A percentile compares a stretch with the other conserved stretches of the same genome.
phyloP scores from a whole-genome alignment of 2,888 invertebrate genomes.

The Ditula angustiorana region DNA sequence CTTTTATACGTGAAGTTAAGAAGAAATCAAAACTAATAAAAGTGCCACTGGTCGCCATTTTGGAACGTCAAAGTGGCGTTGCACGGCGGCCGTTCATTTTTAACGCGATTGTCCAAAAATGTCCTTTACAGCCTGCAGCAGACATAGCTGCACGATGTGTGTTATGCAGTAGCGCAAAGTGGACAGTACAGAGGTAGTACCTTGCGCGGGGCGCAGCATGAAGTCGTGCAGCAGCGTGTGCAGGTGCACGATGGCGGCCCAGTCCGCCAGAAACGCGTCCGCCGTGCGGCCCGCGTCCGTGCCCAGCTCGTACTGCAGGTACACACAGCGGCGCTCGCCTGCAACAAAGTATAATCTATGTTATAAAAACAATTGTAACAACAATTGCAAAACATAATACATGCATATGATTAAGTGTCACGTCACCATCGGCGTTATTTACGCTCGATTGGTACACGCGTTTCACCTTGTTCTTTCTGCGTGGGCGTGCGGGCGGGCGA shows the following conservation, averaged over 20 bases:
- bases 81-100: too few species aligned
- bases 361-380: too few species aligned
- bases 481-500: constrained; percentile 92
- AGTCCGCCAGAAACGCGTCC: constrained; percentile 94
- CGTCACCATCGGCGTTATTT: too few species aligned
- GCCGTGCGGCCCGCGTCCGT: constrained; percentile 94
- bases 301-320: constrained; percentile 96
- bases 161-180: constrained; percentile 41
- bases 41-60: too few species aligned
- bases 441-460: neutral
- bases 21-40: too few species aligned
- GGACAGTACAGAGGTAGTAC: constrained; percentile 61
- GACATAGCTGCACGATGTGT: too few species aligned
- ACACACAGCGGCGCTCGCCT: constrained; percentile 94
- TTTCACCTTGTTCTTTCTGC: constrained; percentile 91
- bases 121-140: too few species aligned
- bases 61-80: too few species aligned
- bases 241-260: constrained; percentile 96
- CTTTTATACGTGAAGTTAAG: too few species aligned
- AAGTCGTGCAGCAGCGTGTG: constrained; percentile 94
- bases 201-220: constrained; percentile 91
- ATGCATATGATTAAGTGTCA: too few species aligned
- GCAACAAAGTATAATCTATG: neutral
- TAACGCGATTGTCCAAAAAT: too few species aligned
- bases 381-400: too few species aligned